These are phyloP conservation scores for Deroplatys truncata DNA, from an alignment of 2,888 invertebrate species.

Conservation along the genomic window DNA sequence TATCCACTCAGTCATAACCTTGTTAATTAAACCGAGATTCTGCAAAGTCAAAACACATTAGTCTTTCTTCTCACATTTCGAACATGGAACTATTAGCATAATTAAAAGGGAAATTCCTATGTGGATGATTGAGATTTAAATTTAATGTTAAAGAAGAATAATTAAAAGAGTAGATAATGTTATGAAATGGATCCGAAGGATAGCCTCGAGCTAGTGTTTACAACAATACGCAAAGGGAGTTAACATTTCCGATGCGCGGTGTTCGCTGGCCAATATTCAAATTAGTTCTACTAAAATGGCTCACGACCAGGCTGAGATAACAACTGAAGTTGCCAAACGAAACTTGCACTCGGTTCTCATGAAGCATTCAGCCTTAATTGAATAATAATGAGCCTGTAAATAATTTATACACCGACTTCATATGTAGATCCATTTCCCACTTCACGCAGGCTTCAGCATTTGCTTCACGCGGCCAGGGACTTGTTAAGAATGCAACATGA, in stretches of 20 bases:
- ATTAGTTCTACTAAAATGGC: neutral
- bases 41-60: too few relatives aligned
- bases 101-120: too few relatives aligned
- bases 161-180: too few relatives aligned
- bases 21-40: too few relatives aligned
- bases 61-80: too few relatives aligned
- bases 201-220: too few relatives aligned
- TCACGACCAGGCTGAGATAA: neutral
- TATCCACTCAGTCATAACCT: too few relatives aligned
- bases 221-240: too few relatives aligned
- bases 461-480: neutral
- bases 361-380: neutral
- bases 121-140: too few relatives aligned
- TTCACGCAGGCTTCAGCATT: neutral
- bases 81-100: too few relatives aligned
- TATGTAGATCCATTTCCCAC: neutral
- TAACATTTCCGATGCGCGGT: neutral
- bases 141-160: too few relatives aligned
- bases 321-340: neutral
- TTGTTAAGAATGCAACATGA: neutral
- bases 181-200: too few relatives aligned
- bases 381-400: neutral
- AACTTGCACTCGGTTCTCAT: neutral
- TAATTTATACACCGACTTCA: neutral
- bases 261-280: neutral